Base-by-base conservation (phyloP, 1,140 invertebrate species). In the Maconellicoccus hirsutus region DNA sequence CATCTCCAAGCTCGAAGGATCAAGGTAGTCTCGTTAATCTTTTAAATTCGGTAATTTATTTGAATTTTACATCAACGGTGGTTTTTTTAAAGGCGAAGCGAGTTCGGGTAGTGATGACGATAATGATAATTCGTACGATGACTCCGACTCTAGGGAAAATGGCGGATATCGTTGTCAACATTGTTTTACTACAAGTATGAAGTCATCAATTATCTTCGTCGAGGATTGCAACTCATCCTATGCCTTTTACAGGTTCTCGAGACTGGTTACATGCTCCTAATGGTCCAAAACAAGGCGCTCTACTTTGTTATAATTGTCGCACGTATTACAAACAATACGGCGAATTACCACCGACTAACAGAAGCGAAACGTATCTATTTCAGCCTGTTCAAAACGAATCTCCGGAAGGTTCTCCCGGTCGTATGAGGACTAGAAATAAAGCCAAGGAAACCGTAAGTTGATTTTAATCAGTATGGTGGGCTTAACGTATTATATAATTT, bases 51-150 rank as follows among this genome's bases (percentile, higher is more conserved):
- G 27, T 27, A 26, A 59, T 39, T 70, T 59, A 22, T 59, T n/a
- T 7, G 52, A 52, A 59, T 23, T 26, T 59, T 59, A 21, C 61
- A 38, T n/a, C 16, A 63, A 71, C 23, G 2, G 42, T 52, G 42
- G 3, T 73, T 74, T 70, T 22, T 23, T 73, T 52, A 16, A 52
- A 83, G 82, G 81, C 74, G 84, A 84, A 75, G 79, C 74, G 23
- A 96, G 92, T 83, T 96, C 93, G 70, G 92, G 93, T 70, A 96
- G 91, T 76, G 94, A 96, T 80, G 92, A 94, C 82, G 95, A 96
- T 80, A 92, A 94, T 82, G 95, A 97, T 76, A 88, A 89, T 79
- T 95, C 91, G 72, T 92, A 94, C 78, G 94, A 94, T 79, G 94
- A 94, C 80, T 96, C 90, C 78, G 94, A 94, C 81, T 93, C 92